Conservation (phyloP, 2,888 invertebrate species). For the Cantharis rufa region DNA sequence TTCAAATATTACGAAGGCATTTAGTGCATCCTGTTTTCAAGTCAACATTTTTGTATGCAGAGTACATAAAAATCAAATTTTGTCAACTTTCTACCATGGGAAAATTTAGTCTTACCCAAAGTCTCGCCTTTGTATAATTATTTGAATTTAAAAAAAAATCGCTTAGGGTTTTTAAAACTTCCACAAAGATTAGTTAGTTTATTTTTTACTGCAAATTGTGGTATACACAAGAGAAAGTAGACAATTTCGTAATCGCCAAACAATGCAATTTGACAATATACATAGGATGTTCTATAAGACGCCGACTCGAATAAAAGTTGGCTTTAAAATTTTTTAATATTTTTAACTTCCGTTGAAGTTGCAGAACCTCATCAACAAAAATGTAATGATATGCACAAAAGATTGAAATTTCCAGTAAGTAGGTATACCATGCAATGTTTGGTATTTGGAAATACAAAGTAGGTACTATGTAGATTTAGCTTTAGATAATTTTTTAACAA, state of each 20-base stretch:
- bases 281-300: not conserved
- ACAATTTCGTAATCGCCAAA: not conserved
- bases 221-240: not conserved
- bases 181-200: not conserved
- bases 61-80: not conserved
- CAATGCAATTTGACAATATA: not conserved
- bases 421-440: not conserved
- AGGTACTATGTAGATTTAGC: not conserved
- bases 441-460: not conserved
- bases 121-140: not conserved
- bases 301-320: not conserved
- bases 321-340: not conserved
- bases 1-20: not conserved
- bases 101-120: not conserved
- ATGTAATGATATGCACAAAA: not conserved
- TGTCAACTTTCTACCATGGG: not conserved
- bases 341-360: not conserved
- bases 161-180: not conserved
- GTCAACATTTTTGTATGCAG: not conserved
- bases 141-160: too few relatives aligned
- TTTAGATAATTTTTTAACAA: not conserved
- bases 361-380: not conserved
- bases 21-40: not conserved
- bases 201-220: not conserved
- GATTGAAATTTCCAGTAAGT: not conserved